Evolutionary conservation across 1,140 invertebrate species (phyloP).

Genomic region (Zaprionus ghesquierei): DNA sequence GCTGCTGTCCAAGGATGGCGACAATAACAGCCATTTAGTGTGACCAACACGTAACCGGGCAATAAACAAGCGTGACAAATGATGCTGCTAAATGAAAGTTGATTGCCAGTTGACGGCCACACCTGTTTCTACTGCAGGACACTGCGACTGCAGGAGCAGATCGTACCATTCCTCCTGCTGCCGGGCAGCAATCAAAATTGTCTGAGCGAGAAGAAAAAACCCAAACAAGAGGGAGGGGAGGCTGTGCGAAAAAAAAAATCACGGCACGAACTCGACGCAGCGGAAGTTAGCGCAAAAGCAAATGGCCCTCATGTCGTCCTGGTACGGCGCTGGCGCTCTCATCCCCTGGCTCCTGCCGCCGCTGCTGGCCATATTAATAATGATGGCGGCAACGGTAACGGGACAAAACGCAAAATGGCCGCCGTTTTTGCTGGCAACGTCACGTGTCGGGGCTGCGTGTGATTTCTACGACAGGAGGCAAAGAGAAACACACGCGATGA

Average conservation of each 20-base stretch:
- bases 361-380: slow-evolving; percentile 68
- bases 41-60: slow-evolving; percentile 76
- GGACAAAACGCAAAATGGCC: slow-evolving; percentile 70
- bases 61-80: slow-evolving; percentile 80
- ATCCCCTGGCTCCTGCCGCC: neutral
- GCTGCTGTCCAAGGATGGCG: slow-evolving; percentile 2
- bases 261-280: slow-evolving; percentile 54
- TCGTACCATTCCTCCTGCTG: neutral
- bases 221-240: neutral
- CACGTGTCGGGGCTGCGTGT: slow-evolving; percentile 71
- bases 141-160: neutral
- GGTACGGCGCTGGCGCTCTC: neutral
- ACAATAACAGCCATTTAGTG: slow-evolving; percentile 78
- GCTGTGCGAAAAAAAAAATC: slow-evolving; percentile 40
- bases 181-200: slow-evolving; percentile 65
- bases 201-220: slow-evolving; percentile 43
- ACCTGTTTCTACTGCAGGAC: slow-evolving; percentile 51
- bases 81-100: slow-evolving; percentile 81
- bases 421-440: slow-evolving; percentile 40
- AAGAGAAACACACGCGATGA: slow-evolving; percentile 10
- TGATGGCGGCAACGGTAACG: slow-evolving; percentile 49
- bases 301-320: slow-evolving; percentile 38
- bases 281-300: slow-evolving; percentile 56
- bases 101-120: slow-evolving; percentile 78
- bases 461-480: slow-evolving; percentile 62